Evolutionary conservation across 2,888 invertebrate genomes (phyloP).

Genomic region (Amblyjoppa proteus): DNA sequence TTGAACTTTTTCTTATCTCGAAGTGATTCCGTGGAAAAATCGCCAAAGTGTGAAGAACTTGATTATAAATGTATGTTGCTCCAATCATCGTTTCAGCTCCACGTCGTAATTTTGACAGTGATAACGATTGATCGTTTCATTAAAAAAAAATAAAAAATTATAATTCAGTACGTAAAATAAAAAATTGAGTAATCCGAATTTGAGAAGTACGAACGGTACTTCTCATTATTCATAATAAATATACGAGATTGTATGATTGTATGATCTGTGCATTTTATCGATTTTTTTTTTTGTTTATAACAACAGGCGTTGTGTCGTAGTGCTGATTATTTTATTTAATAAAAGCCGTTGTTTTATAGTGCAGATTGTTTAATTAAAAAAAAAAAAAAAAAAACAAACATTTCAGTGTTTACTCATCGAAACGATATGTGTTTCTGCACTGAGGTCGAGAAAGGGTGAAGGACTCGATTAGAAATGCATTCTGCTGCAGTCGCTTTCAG

Average conservation of each 20-base stretch:
- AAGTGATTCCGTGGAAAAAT: background rate
- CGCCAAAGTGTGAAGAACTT: background rate
- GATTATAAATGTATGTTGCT: constrained; percentile 3
- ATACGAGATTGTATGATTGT: background rate
- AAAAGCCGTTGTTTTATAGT: background rate
- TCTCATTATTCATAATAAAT: background rate
- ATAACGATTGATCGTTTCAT: background rate
- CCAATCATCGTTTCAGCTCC: background rate
- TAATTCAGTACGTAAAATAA: background rate
- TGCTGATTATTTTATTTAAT: background rate
- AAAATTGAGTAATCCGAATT: background rate
- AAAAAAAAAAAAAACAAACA: background rate
- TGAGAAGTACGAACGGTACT: background rate
- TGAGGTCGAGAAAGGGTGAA: background rate
- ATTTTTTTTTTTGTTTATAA: background rate
- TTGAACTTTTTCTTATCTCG: background rate
- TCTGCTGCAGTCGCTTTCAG: constrained; percentile 21
- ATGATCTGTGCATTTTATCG: background rate
- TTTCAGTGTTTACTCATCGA: background rate
- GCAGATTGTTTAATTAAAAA: background rate
- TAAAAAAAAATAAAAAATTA: background rate
- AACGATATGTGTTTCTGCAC: background rate
- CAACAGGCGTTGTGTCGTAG: background rate
- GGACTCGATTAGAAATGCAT: constrained; percentile 14
- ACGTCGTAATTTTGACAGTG: background rate